These are phyloP conservation scores for Laupala kohalensis DNA, from an alignment of 1,140 invertebrate species.

Conservation along the genomic window DNA sequence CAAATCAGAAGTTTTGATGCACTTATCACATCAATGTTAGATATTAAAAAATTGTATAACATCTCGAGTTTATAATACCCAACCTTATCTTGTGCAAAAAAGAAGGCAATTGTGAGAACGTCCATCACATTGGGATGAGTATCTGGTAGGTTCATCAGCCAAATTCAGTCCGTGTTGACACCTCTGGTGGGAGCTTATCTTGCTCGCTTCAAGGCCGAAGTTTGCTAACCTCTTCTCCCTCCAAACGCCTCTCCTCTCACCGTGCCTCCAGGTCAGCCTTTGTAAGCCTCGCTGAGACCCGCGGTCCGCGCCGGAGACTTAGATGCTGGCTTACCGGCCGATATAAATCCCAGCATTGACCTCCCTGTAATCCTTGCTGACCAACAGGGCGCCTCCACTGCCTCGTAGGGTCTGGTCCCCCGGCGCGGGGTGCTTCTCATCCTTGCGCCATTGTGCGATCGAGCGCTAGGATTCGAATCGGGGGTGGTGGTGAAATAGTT, in stretches of 20 bases:
- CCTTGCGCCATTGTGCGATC: no score
- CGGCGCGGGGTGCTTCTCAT: neutral
- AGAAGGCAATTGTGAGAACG: no score
- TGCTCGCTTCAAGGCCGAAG: neutral
- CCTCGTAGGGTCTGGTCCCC: no score
- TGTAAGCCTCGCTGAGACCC: neutral
- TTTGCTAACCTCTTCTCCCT: neutral
- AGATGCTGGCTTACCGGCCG: neutral
- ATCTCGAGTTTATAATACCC: no score
- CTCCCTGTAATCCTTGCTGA: neutral
- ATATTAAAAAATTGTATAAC: no score
- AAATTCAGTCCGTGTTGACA: neutral
- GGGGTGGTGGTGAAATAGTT: no score
- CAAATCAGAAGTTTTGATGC: no score
- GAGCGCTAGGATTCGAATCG: no score
- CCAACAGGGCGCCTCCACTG: neutral
- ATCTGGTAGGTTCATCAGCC: neutral
- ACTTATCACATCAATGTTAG: no score
- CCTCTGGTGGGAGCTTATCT: neutral
- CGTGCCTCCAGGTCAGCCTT: neutral
- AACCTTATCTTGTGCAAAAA: no score
- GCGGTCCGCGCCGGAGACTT: neutral
- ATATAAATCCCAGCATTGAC: neutral
- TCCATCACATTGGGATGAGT: no score
- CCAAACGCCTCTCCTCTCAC: neutral